Base-by-base conservation (phyloP, 92 coral and sea anemone species). In the Epizoanthus illoricatus region DNA sequence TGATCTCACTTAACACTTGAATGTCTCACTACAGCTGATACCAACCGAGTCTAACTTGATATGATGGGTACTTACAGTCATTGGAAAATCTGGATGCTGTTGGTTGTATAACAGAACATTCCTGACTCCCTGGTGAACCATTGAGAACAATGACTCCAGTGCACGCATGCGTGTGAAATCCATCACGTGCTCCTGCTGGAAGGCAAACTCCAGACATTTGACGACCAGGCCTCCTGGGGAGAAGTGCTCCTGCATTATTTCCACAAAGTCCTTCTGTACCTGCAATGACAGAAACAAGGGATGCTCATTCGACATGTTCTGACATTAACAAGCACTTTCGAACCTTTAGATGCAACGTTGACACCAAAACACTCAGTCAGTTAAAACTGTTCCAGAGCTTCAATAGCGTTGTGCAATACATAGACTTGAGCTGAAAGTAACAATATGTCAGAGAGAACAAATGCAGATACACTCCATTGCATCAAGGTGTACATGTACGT, bases 111-210 rank as follows among this genome's bases (percentile, higher is more conserved):
- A 87, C 49, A 97, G 86, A 4, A 94, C 98, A 80, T 97, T 97
- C 60, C 97, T 91, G 80, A 92, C 88, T 23, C 94, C 99, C 85
- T 97, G 99, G 80, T 93, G 94, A 74, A 97, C 61, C 99, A 97
- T 97, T 69, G 99, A 91, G 92, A 97, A 97, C 68, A 97, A 80
- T 0, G 99, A 94, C 72, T 94, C 97, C 83, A 97, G 80, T 7
- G 99, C 99, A 8, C 99, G 88, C 92, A 97, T 89, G 81, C 99
- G 97, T 7, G 99, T 97, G 85, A 97, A 97, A 87, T 97, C 99
- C 99, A 97, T 97, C 57, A 97, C 94, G 84, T 97, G 99, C 41
- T 97, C 99, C 66, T 90, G 99, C 39, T 79, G 82, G 83, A 94
- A 89, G 11, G 98, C 97, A 83, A 76, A 97, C 91, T 97, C 99